Base-by-base conservation (phyloP, 1,140 invertebrate genomes). In the Panulirus ornatus region DNA sequence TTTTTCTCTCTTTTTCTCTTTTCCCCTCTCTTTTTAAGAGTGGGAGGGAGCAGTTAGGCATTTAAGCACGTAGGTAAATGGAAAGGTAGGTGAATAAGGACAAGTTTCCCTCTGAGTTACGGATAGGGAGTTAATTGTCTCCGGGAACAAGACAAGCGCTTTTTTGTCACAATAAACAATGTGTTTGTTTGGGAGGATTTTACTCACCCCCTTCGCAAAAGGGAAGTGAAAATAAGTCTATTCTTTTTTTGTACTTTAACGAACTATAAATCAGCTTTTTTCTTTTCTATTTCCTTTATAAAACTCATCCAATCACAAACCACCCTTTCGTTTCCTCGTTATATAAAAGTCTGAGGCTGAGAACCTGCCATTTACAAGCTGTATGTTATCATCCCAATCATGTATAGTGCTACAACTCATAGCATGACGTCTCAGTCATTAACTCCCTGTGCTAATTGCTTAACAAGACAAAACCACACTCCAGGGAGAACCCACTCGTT, bases 401-500 rank as follows among this genome's bases (percentile, higher is more conserved):
- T n/a, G n/a, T n/a, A n/a, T n/a, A n/a, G n/a, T n/a, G n/a, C n/a
- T n/a, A 22, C 51, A 16, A 54, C 5, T 54, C 51, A 9, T 9
- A 2, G 6, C 51, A 54, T 14, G 2, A 54, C 51, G 51, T 54
- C 51, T 19, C 51, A 2, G 22, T 19, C 19, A 54, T 22, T 54
- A 8, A 2, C 51, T 22, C 51, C 2, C 27, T 79, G 76, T 79
- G 44, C 76, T 79, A 79, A 79, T 79, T 79, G 42, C 27, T 51
- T 79, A 79, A 47, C 76, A 51, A 79, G 76, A 51, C 42, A 79
- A 51, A 79, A 79, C 51, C 16, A 40, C 76, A 8, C 76, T 79
- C 76, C 16, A 30, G 76, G 42, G 76, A 51, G 51, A 30, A 79
- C 70, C 34, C 70, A 70, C 44, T 79, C 42, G 44, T 19, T 79